These are phyloP conservation scores for Caligus rogercresseyi DNA, from an alignment of 1,140 invertebrate genomes.

Conservation along the genomic window DNA sequence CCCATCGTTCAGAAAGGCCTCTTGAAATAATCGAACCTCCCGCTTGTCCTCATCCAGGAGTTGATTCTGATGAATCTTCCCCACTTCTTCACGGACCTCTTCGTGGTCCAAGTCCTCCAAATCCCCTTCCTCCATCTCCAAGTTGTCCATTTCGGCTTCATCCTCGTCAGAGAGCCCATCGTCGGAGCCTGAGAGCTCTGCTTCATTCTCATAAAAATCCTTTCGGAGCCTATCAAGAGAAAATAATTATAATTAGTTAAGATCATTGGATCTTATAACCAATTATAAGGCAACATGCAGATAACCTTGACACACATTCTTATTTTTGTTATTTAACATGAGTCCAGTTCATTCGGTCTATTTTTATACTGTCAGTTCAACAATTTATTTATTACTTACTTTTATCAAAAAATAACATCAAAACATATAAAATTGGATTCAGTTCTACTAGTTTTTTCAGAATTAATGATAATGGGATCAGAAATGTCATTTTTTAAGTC, in stretches of 20 bases:
- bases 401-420: too few species aligned
- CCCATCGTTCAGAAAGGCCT: slow-evolving; percentile 64
- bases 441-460: too few species aligned
- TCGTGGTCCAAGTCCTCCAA: slow-evolving; percentile 43
- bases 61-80: slow-evolving; percentile 40
- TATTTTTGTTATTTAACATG: too few species aligned
- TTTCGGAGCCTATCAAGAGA: slow-evolving; percentile 26
- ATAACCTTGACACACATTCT: too few species aligned
- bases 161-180: slow-evolving; percentile 42
- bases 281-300: too few species aligned
- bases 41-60: slow-evolving; percentile 38
- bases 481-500: too few species aligned
- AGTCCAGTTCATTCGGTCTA: too few species aligned
- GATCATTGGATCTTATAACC: too few species aligned
- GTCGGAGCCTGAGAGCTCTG: slow-evolving; percentile 64
- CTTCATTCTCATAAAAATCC: slow-evolving; percentile 64
- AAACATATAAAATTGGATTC: too few species aligned
- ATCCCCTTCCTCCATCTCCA: slow-evolving; percentile 26
- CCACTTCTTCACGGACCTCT: slow-evolving; percentile 42
- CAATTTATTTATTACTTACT: too few species aligned
- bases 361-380: too few species aligned
- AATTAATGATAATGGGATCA: too few species aligned
- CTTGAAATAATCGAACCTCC: slow-evolving; percentile 54
- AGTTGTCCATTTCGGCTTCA: slow-evolving; percentile 21
- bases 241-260: background rate